Base-by-base conservation (phyloP, 1,140 invertebrate species). In the Aphidius ervi region DNA sequence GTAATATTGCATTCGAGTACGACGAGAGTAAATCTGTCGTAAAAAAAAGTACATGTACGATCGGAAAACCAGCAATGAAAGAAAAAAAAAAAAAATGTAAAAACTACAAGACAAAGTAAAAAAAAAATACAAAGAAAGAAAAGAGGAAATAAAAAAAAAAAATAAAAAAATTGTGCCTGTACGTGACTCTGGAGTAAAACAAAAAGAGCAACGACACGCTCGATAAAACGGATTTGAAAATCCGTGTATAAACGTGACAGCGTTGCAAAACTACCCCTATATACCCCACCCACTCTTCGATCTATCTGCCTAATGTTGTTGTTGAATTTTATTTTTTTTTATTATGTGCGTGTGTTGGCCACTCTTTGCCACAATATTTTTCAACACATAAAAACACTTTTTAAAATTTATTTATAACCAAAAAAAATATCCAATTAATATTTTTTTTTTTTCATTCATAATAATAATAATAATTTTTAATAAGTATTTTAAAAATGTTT, bases 191-290 rank as follows among this genome's bases (percentile, higher is more conserved):
- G 23, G 8, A 59, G 55, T 55, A 46, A 64, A 60, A 64, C 63
- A 64, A 64, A 64, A 43, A 37, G 23, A 41, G 42, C 6, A 49
- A 23, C 47, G 46, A 59, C 31, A 56, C 41, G 52, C 57, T 59
- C 62, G 65, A 66, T 66, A 66, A 64, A 64, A 63, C 63, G 63
- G 54, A 66, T 66, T 66, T 57, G 50, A 66, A 52, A 66, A 66
- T 64, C 63, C 62, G 54, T 61, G 65, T 57, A 64, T 64, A 60
- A 64, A 66, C 65, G 65, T 66, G 65, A 63, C 52, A 54, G 60
- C 55, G 53, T 63, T 66, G 49, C 58, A 46, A 57, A 63, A 52
- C 41, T 39, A 10, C 52, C 46, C 46, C 10, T n/a, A 9, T 31
- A 31, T 6, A 6, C 46, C 46, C 46, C 46, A 47, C 6, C 16